phyloP scores from a whole-genome alignment of 2,888 invertebrate species.

The Euspilapteryx auroguttella region DNA sequence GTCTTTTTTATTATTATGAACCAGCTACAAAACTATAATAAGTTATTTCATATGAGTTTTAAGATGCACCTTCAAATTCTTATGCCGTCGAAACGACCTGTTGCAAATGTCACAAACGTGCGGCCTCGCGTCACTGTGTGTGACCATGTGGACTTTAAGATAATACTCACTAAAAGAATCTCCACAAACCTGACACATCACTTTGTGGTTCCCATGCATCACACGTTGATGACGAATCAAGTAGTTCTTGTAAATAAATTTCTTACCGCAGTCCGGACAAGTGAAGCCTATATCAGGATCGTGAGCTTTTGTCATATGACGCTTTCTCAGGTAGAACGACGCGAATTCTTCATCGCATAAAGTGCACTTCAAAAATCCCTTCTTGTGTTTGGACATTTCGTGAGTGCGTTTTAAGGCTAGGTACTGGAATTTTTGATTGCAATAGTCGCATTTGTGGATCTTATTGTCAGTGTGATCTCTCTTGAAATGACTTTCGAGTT shows the following conservation, averaged over 20 bases:
- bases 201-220: neutral
- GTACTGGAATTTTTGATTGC: constrained; percentile 3
- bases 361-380: too few relatives aligned
- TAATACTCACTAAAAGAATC: constrained; percentile 13
- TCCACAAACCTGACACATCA: constrained; percentile 18
- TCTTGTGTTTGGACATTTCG: too few relatives aligned
- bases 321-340: too few relatives aligned
- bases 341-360: too few relatives aligned
- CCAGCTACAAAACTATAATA: neutral
- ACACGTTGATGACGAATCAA: neutral
- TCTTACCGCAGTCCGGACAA: neutral
- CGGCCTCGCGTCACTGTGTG: constrained; percentile 10
- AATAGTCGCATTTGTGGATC: neutral
- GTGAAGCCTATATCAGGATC: neutral
- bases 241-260: neutral
- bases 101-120: constrained; percentile 10
- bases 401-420: too few relatives aligned
- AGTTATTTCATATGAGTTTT: neutral
- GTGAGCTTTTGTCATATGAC: neutral
- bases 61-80: constrained; percentile 1
- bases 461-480: neutral
- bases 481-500: neutral
- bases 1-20: too few relatives aligned
- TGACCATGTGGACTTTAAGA: constrained; percentile 15
- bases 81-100: constrained; percentile 9